phyloP scores from a whole-genome alignment of 2,797 vertebrate species.

The Otolemur crassicaudatus region DNA sequence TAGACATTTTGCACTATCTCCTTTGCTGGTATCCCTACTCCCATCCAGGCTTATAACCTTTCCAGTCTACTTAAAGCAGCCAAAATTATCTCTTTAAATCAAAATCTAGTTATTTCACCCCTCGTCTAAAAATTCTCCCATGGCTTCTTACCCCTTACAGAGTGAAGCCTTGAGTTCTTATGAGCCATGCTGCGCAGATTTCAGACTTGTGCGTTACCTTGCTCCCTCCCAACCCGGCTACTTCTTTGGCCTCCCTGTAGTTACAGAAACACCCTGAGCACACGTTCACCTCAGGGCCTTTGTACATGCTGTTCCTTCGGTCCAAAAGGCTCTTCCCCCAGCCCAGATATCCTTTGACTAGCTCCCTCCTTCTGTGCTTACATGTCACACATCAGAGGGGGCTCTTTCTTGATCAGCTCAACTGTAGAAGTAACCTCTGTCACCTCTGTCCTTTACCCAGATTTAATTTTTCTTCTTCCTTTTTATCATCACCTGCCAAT shows the following conservation, averaged over 20 bases:
- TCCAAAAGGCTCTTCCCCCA: not conserved
- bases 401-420: not conserved
- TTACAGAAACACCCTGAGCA: not conserved
- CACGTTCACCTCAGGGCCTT: not conserved
- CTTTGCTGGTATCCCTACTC: not conserved
- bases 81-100: not conserved
- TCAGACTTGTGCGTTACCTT: not conserved
- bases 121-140: not conserved
- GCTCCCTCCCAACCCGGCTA: fast-evolving
- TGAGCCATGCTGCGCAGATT: not conserved
- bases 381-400: not conserved
- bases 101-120: not conserved
- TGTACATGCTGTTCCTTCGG: not conserved
- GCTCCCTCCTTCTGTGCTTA: not conserved
- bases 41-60: not conserved
- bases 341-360: not conserved
- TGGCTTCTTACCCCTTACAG: not conserved
- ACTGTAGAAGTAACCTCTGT: not conserved
- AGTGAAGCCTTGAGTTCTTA: not conserved
- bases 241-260: not conserved
- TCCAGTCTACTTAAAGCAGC: not conserved
- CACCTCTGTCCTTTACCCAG: not conserved
- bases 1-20: not conserved
- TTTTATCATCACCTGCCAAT: not conserved
- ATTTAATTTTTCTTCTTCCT: not conserved